Conservation (phyloP, 2,888 invertebrate species). For the Xylophagus ater region DNA sequence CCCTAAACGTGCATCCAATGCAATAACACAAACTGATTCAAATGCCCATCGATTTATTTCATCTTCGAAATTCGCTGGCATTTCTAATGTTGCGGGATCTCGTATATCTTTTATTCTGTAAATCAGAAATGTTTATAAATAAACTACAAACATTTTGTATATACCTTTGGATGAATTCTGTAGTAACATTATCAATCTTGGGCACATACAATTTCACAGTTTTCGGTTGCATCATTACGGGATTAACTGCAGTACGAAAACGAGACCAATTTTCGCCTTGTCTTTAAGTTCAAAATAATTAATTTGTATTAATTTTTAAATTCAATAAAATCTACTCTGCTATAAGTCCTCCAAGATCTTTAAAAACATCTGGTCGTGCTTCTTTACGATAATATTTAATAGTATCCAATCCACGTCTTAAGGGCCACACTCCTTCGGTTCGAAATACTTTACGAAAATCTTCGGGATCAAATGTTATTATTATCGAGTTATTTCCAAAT, state of each 20-base stretch:
- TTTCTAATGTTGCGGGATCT: slow-evolving; percentile 19
- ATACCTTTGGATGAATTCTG: slow-evolving; percentile 29
- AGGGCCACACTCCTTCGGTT: slow-evolving; percentile 41
- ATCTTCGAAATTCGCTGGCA: slow-evolving; percentile 38
- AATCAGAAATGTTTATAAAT: background rate
- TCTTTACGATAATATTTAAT: slow-evolving; percentile 38
- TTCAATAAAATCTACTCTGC: slow-evolving; percentile 25
- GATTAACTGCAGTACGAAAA: slow-evolving; percentile 46
- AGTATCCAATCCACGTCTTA: slow-evolving; percentile 36
- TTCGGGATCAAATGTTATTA: slow-evolving; percentile 43
- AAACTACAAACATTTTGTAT: background rate
- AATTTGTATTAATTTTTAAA: background rate
- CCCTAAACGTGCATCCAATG: slow-evolving; percentile 32
- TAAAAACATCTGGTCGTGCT: slow-evolving; percentile 35
- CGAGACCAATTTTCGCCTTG: slow-evolving; percentile 57
- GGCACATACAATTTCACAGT: slow-evolving; percentile 26
- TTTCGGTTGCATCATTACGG: slow-evolving; percentile 30
- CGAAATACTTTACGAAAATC: slow-evolving; percentile 40
- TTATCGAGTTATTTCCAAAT: slow-evolving; percentile 29
- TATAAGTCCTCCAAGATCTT: slow-evolving; percentile 28
- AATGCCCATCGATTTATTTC: slow-evolving; percentile 48
- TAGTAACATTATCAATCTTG: slow-evolving; percentile 27
- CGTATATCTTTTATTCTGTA: slow-evolving; percentile 24
- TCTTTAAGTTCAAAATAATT: slow-evolving; percentile 27
- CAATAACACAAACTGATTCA: slow-evolving; percentile 41